Conservation (phyloP, 2,797 vertebrate species). For the Lacerta viridis region DNA sequence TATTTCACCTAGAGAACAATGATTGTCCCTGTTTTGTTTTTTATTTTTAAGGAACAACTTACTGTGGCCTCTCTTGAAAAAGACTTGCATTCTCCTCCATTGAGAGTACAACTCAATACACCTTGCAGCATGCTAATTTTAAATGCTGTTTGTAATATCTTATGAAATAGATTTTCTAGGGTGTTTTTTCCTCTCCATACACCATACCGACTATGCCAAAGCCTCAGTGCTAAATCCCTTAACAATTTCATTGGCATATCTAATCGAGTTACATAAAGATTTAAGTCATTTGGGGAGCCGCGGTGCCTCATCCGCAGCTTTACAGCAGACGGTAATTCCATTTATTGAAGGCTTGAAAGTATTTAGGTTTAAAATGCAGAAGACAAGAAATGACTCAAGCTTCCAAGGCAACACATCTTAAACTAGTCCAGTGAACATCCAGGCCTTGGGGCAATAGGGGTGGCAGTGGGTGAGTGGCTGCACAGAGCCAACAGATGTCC, state of each 20-base stretch:
- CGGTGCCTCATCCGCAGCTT: slow-evolving; percentile 26
- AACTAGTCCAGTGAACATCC: neutral
- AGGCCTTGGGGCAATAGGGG: neutral
- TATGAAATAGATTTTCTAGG: slow-evolving; percentile 31
- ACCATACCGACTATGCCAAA: neutral
- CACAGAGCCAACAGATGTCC: neutral
- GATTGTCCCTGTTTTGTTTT: too few relatives aligned
- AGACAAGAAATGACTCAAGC: slow-evolving; percentile 6
- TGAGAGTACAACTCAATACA: neutral
- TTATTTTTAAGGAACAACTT: too few relatives aligned
- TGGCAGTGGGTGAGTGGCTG: neutral
- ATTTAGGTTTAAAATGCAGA: slow-evolving; percentile 27
- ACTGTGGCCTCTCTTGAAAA: neutral
- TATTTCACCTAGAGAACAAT: neutral
- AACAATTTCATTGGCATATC: slow-evolving; percentile 35
- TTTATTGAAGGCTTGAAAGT: slow-evolving; percentile 25
- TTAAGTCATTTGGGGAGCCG: slow-evolving; percentile 33
- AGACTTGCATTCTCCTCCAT: neutral
- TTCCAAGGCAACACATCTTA: slow-evolving; percentile 6
- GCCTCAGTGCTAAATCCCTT: slow-evolving; percentile 26
- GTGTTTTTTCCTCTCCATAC: slow-evolving; percentile 4
- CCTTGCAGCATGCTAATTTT: slow-evolving; percentile 15
- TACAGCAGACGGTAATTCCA: slow-evolving; percentile 23
- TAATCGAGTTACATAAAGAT: slow-evolving; percentile 32
- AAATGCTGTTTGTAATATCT: slow-evolving; percentile 32